Conservation (phyloP, 2,113 vertebrate species). For the Geococcyx californianus region DNA sequence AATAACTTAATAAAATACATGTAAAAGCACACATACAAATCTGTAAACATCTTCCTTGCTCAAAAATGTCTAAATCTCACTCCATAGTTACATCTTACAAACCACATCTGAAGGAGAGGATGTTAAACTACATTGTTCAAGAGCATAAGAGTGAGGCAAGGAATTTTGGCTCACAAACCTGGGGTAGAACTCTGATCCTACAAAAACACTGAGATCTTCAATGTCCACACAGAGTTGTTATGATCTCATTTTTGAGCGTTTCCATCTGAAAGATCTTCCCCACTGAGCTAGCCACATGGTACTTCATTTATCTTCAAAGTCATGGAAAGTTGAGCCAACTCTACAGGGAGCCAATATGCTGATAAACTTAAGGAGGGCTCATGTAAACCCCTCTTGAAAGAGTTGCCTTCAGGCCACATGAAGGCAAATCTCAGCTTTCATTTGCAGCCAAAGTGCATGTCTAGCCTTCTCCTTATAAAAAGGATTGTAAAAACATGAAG, state of each 20-base stretch:
- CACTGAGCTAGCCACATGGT: conserved; percentile 3
- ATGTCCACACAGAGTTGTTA: background rate
- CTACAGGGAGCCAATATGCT: background rate
- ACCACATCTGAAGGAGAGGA: background rate
- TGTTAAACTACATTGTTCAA: background rate
- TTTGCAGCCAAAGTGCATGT: background rate
- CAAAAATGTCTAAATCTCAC: background rate
- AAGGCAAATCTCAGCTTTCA: conserved; percentile 12
- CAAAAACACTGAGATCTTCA: background rate
- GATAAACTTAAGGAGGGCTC: conserved; percentile 4
- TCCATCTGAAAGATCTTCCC: conserved; percentile 22
- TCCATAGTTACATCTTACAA: background rate
- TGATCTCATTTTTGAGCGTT: conserved; percentile 3
- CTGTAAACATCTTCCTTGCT: background rate
- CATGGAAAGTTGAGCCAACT: background rate
- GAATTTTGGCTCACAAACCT: background rate
- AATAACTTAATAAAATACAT: background rate
- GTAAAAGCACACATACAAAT: background rate
- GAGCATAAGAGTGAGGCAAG: background rate
- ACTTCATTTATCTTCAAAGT: conserved; percentile 47
- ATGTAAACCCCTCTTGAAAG: background rate
- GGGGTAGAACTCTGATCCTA: conserved; percentile 9
- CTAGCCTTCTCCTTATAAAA: background rate
- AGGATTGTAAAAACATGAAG: background rate
- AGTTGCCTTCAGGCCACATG: background rate